phyloP scores from a whole-genome alignment of 2,888 invertebrate species.

The Nowickia ferox region DNA sequence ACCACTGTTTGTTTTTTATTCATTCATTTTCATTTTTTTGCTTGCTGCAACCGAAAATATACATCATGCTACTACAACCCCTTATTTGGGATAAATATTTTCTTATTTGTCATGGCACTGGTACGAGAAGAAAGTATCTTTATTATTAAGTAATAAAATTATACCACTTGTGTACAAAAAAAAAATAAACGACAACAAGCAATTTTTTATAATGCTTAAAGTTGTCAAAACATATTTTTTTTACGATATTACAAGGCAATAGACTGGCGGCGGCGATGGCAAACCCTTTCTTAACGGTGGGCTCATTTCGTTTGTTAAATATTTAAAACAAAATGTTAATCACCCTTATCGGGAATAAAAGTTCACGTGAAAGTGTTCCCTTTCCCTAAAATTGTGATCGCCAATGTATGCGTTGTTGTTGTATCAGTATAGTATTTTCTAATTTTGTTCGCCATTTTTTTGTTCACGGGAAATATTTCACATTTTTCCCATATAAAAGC shows the following conservation, averaged over 20 bases:
- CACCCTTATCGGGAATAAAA: no score
- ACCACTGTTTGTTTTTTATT: constrained; percentile 28
- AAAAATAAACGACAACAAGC: constrained; percentile 73
- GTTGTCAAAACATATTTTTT: constrained; percentile 82
- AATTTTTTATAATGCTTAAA: constrained; percentile 80
- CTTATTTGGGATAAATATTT: constrained; percentile 54
- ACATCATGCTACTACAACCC: constrained; percentile 43
- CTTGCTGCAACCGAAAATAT: constrained; percentile 20
- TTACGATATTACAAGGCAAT: constrained; percentile 32
- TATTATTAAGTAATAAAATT: constrained; percentile 83
- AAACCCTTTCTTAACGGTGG: not conserved
- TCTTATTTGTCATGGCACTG: constrained; percentile 35
- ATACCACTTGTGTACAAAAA: constrained; percentile 78
- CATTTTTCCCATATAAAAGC: no score
- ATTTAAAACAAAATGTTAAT: no score
- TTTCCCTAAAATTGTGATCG: no score
- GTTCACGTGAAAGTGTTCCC: no score
- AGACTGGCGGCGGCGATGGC: not conserved
- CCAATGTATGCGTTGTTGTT: no score
- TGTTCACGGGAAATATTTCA: no score
- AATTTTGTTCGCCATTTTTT: no score
- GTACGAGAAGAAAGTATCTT: constrained; percentile 72
- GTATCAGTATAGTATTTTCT: no score
- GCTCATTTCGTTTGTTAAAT: not conserved
- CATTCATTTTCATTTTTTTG: not conserved